Evolutionary conservation across 2,797 vertebrate genomes (phyloP).

Genomic region (Melanotaenia maccullochi): DNA sequence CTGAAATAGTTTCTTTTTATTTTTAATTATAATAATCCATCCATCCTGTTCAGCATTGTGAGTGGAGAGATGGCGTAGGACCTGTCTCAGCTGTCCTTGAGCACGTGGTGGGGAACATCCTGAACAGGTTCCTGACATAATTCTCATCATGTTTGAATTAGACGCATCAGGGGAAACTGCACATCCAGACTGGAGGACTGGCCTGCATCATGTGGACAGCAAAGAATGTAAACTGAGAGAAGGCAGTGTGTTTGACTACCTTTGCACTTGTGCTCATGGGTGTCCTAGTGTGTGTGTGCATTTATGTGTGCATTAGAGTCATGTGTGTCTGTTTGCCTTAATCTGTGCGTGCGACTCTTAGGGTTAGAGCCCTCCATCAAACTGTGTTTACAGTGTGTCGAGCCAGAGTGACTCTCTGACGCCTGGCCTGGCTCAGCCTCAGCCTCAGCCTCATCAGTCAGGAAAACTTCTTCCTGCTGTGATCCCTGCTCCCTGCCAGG

Average conservation of each 20-base stretch:
- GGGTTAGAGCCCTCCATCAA: conserved; percentile 63
- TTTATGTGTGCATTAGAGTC: conserved; percentile 30
- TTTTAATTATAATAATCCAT: not conserved
- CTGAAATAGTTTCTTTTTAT: conserved; percentile 7
- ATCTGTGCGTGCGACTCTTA: conserved; percentile 31
- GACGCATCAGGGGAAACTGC: conserved; percentile 17
- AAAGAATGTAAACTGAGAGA: conserved; percentile 64
- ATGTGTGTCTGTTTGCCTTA: conserved; percentile 53
- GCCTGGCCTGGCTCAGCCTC: conserved; percentile 22
- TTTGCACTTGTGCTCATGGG: conserved; percentile 17
- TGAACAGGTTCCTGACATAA: not conserved
- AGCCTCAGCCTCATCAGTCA: conserved; percentile 58
- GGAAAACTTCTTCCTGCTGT: conserved; percentile 29
- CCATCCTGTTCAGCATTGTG: not conserved
- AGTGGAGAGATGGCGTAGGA: not conserved
- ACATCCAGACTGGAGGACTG: conserved; percentile 46
- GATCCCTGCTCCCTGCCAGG: conserved; percentile 35
- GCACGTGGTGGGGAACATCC: not conserved
- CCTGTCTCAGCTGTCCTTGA: not conserved
- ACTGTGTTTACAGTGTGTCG: conserved; percentile 71
- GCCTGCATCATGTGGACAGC: conserved; percentile 46
- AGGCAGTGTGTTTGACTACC: conserved; percentile 35
- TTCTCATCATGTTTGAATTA: conserved; percentile 11
- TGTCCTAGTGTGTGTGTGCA: conserved; percentile 19
- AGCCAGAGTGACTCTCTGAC: conserved; percentile 42